Percentiles rank a stretch among this genome's conserved stretches.
Evolutionary conservation across 2,888 invertebrate species (phyloP).

Genomic region (Gortyna flavago): DNA sequence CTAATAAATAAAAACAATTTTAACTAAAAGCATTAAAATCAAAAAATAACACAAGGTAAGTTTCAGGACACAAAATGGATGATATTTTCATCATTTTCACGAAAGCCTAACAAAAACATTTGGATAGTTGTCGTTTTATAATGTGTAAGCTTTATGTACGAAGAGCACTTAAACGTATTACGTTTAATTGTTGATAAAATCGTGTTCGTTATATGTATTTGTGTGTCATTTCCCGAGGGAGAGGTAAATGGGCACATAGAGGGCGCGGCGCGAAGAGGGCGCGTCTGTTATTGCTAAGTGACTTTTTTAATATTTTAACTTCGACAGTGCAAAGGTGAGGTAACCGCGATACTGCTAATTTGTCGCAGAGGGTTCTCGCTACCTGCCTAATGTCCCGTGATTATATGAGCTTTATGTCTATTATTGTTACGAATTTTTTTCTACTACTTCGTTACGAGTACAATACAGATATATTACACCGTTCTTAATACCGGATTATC

Average conservation of each 20-base stretch:
- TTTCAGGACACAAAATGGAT: conserved; percentile 5
- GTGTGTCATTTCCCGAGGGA: conserved; percentile 55
- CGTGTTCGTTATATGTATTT: conserved; percentile 49
- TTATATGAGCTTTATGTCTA: conserved; percentile 35
- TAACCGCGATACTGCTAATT: conserved; percentile 53
- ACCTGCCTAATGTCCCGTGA: conserved; percentile 34
- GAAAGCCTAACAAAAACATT: background rate
- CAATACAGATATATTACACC: background rate
- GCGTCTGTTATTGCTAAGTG: conserved; percentile 59
- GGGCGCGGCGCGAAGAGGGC: conserved; percentile 58
- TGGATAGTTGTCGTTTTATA: background rate
- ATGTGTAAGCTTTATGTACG: conserved; percentile 5
- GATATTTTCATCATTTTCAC: background rate
- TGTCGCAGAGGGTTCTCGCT: conserved; percentile 36
- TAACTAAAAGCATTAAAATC: background rate
- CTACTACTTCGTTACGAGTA: background rate
- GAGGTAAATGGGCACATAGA: conserved; percentile 55
- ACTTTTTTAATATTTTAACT: conserved; percentile 66
- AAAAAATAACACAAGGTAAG: background rate
- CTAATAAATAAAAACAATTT: background rate
- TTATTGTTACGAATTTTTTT: conserved; percentile 36
- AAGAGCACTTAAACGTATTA: conserved; percentile 28
- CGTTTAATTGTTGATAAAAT: conserved; percentile 56
- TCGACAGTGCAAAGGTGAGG: conserved; percentile 60
- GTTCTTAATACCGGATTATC: background rate